phyloP scores from a whole-genome alignment of 2,113 vertebrate species.

The Pelobates fuscus region DNA sequence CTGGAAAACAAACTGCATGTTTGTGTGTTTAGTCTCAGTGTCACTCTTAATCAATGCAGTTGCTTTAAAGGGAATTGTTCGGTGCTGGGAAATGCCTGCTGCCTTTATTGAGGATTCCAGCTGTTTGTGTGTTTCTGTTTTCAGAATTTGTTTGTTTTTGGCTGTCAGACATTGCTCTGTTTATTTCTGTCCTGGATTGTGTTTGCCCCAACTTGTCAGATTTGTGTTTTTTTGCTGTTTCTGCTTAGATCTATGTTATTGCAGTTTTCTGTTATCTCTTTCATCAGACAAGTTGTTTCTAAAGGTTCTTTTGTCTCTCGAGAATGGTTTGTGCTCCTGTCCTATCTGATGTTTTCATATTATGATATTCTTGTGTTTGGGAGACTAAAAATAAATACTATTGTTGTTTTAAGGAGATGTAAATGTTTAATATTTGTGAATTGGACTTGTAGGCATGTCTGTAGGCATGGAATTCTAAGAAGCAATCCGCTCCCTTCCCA shows the following conservation, averaged over 20 bases:
- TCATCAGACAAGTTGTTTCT: neutral
- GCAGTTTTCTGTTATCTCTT: too few relatives aligned
- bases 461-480: too few relatives aligned
- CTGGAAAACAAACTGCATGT: neutral
- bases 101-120: neutral
- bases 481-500: too few relatives aligned
- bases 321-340: neutral
- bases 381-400: too few relatives aligned
- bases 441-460: too few relatives aligned
- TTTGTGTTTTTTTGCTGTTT: neutral
- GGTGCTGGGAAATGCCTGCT: neutral
- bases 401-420: too few relatives aligned
- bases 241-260: neutral
- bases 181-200: neutral
- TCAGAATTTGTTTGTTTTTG: neutral
- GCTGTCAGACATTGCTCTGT: neutral
- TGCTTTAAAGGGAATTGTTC: neutral
- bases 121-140: neutral
- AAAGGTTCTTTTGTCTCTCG: neutral
- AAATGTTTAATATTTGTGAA: too few relatives aligned
- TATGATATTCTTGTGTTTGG: neutral
- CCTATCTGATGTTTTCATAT: constrained; percentile 4
- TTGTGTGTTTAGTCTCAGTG: neutral
- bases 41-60: neutral
- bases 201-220: neutral